Base-by-base conservation (phyloP, 2,888 invertebrate genomes). In the Drosophila yooni region DNA sequence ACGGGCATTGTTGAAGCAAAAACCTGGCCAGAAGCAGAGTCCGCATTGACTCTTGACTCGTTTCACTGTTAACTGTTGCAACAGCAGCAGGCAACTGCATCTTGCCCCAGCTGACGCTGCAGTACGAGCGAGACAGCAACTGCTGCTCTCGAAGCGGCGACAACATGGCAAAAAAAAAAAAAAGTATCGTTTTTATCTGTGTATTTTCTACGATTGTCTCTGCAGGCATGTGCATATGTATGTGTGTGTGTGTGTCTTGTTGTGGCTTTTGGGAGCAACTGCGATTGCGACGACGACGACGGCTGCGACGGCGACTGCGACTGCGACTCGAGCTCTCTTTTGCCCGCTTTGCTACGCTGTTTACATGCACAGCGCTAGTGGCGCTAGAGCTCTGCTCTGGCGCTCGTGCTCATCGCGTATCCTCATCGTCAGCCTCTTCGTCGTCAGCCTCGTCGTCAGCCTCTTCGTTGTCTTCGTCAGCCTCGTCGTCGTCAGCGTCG, bases 101-200 rank as follows among this genome's bases (percentile, higher is more conserved):
- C 50, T 56, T 18, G 15, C 3, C 8, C 56, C 48, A 33, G 31
- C 40, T 34, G 21, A 13, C n/a, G 2, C 38, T n/a, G 46, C n/a
- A 46, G 76, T 31, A 62, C 38, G 61, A 78, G 67, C 27, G 79
- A 71, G 80, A 74, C 36, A 18, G 57, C 53, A 57, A 51, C 61
- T 66, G 74, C 62, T 78, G 79, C 70, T 57, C 52, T 68, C 68
- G 74, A 74, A 74, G 70, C 21, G 21, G n/a, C 54, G 76, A 73
- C 61, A 72, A 77, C 65, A 77, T 72, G 73, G 83, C 78, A 79
- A 54, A 81, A 34, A 52, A 27, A n/a, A 48, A 29, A 11, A 15
- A 31, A n/a, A 89, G 89, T 88, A 88, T 89, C 88, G 56, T 89
- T 87, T 86, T 87, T 87, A 87, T 89, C 87, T 86, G 79, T 85